Conservation (phyloP, 2,797 vertebrate species). For the Scleropages formosus region DNA sequence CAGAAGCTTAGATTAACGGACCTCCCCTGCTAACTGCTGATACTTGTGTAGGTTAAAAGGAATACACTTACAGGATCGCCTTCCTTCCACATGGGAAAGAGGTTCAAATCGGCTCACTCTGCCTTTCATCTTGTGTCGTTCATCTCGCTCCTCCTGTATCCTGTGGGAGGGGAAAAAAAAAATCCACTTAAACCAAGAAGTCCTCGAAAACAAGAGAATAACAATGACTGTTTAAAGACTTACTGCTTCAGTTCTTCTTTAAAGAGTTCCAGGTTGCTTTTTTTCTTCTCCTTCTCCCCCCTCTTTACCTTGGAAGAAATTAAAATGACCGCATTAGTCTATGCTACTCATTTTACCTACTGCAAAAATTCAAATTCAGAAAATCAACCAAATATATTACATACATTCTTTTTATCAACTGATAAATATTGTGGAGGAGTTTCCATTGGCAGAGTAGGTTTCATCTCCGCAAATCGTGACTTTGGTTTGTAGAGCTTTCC, state of each 20-base stretch:
- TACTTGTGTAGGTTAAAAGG: background rate
- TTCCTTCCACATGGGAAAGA: conserved; percentile 81
- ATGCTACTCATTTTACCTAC: background rate
- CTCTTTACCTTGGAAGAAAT: conserved; percentile 81
- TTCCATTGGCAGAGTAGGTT: conserved; percentile 77
- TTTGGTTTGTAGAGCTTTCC: conserved; percentile 97
- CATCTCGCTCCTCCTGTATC: conserved; percentile 96
- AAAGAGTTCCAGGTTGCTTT: conserved; percentile 98
- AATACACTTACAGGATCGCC: conserved; percentile 84
- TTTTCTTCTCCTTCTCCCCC: conserved; percentile 96
- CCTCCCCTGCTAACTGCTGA: background rate
- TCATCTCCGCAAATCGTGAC: conserved; percentile 84
- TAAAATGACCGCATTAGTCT: background rate
- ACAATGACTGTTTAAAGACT: conserved; percentile 48
- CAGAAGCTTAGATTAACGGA: background rate
- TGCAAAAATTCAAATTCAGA: background rate
- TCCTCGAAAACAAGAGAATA: background rate
- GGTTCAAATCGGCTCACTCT: conserved; percentile 96
- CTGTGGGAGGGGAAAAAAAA: conserved; percentile 58
- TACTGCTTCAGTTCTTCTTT: conserved; percentile 99
- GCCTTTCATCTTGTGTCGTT: conserved; percentile 94
- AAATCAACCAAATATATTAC: conserved; percentile 48
- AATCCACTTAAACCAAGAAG: background rate
- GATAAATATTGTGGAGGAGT: conserved; percentile 83
- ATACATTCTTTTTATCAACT: conserved; percentile 90